Evolutionary conservation across 2,113 vertebrate genomes (phyloP).

Genomic region (Menidia beryllina): DNA sequence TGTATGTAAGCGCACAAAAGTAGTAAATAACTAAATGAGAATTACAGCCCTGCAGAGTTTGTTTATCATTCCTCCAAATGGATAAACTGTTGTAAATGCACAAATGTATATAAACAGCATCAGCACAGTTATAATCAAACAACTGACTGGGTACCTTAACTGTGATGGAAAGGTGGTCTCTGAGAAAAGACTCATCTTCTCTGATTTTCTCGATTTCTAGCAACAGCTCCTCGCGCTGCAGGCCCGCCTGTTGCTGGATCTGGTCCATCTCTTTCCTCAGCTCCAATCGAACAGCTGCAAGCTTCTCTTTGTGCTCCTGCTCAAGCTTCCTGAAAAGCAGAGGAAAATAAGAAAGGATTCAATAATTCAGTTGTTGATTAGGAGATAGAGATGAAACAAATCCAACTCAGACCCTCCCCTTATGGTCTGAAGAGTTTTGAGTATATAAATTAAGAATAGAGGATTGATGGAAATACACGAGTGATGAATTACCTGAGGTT

Average conservation of each 20-base stretch:
- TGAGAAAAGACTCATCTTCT: conserved; percentile 86
- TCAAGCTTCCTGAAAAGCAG: conserved; percentile 96
- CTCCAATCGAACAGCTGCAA: conserved; percentile 81
- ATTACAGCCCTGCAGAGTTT: too few relatives aligned
- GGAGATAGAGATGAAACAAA: background rate
- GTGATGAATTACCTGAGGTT: conserved; percentile 86
- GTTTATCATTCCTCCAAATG: too few relatives aligned
- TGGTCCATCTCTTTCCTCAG: conserved; percentile 89
- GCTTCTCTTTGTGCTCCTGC: conserved; percentile 90
- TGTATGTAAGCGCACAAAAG: too few relatives aligned
- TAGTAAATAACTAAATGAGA: too few relatives aligned
- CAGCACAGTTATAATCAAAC: background rate
- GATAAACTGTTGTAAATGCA: too few relatives aligned
- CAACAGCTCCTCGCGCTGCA: conserved; percentile 88
- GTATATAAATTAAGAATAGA: background rate
- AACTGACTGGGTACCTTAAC: conserved; percentile 85
- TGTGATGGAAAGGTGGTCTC: conserved; percentile 88
- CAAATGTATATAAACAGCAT: background rate
- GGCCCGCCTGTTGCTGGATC: conserved; percentile 88
- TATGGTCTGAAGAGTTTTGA: background rate
- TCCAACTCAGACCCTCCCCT: background rate
- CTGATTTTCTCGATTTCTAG: conserved; percentile 88
- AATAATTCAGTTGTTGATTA: background rate
- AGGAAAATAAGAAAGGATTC: too few relatives aligned
- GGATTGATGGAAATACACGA: background rate